A percentile compares a stretch with the other conserved stretches of the same genome.
Conservation (phyloP, 1,140 invertebrate species). For the Drosophila melanica region DNA sequence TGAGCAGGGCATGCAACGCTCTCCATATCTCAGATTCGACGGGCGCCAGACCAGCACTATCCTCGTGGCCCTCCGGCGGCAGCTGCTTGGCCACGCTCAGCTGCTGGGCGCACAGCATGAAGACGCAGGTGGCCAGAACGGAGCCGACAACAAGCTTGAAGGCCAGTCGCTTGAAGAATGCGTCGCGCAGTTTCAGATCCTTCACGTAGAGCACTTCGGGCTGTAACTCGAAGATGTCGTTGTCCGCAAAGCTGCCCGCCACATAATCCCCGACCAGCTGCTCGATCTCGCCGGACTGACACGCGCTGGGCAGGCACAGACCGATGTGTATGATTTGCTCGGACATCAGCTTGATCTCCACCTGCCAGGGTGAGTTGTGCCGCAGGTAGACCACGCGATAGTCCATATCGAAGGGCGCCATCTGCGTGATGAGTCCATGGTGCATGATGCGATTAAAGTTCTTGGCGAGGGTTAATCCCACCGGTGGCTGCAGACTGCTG, state of each 20-base stretch:
- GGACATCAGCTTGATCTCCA: slow-evolving; percentile 80
- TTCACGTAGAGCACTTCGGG: slow-evolving; percentile 79
- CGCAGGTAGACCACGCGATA: slow-evolving; percentile 78
- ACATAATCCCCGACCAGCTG: slow-evolving; percentile 67
- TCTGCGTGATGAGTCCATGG: slow-evolving; percentile 66
- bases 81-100: slow-evolving; percentile 51
- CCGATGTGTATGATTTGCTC: slow-evolving; percentile 82
- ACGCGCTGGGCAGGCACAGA: slow-evolving; percentile 76
- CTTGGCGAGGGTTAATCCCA: slow-evolving; percentile 69
- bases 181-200: slow-evolving; percentile 64
- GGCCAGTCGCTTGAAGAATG: slow-evolving; percentile 64
- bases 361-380: slow-evolving; percentile 80
- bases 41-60: slow-evolving; percentile 44
- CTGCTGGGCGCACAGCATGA: slow-evolving; percentile 70
- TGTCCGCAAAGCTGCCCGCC: slow-evolving; percentile 54
- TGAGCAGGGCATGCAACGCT: slow-evolving; percentile 38
- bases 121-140: slow-evolving; percentile 56
- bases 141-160: slow-evolving; percentile 66
- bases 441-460: slow-evolving; percentile 77
- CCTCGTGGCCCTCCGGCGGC: slow-evolving; percentile 29
- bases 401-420: slow-evolving; percentile 73
- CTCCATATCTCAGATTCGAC: slow-evolving; percentile 71
- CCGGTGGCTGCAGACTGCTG: slow-evolving; percentile 52
- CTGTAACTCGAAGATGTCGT: slow-evolving; percentile 72
- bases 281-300: slow-evolving; percentile 67